These are phyloP conservation scores for Rhinopomastus cyanomelas DNA, from an alignment of 2,113 vertebrate species.

Conservation along the genomic window DNA sequence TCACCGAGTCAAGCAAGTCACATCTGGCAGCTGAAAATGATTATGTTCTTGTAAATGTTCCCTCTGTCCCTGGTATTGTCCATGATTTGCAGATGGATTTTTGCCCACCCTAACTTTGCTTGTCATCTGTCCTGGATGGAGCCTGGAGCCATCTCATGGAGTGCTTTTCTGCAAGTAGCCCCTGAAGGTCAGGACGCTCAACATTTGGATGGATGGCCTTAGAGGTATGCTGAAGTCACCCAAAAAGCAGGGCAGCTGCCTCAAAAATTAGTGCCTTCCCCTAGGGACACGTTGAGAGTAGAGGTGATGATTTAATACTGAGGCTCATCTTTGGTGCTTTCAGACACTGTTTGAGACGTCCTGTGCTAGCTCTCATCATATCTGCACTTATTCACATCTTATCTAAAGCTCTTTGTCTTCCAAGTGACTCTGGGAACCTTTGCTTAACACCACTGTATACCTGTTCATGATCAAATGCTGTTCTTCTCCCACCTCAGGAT, in stretches of 20 bases:
- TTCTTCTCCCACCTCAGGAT: not conserved
- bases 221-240: slow-evolving; percentile 18
- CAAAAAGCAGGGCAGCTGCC: slow-evolving; percentile 10
- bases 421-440: not conserved
- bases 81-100: slow-evolving; percentile 1
- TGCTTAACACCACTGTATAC: not conserved
- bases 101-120: not conserved
- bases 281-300: not conserved
- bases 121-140: not conserved
- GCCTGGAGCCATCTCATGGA: not conserved
- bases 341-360: not conserved
- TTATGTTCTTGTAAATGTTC: slow-evolving; percentile 11
- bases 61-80: slow-evolving; percentile 9
- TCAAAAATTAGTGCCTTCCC: not conserved
- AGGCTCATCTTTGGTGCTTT: not conserved
- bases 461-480: not conserved
- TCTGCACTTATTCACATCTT: not conserved
- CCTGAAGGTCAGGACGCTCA: slow-evolving; percentile 24
- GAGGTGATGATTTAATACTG: not conserved
- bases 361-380: not conserved
- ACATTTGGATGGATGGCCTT: not conserved
- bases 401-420: not conserved
- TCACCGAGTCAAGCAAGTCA: not conserved
- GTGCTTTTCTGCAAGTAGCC: not conserved
- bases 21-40: slow-evolving; percentile 12